Evolutionary conservation across 1,140 invertebrate species (phyloP), one percentile per base, ranked within the genome.

Genomic region (Coenobita brevimanus): DNA sequence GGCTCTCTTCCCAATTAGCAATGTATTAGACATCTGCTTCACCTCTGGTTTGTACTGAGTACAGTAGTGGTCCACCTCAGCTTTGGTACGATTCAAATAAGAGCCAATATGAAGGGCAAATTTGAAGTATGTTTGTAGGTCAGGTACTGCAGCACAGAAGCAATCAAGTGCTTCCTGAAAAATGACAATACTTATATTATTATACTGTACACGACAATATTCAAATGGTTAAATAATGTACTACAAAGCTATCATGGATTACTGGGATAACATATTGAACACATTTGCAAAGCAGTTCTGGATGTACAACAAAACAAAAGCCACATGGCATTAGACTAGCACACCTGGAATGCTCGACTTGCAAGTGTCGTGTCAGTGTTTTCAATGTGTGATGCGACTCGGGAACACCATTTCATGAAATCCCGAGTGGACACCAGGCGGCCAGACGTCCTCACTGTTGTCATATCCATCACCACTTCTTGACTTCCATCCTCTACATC

Each of bases 81-180:
- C 95, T 92, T 95, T 95, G 3, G 97, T 94, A 27, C 98, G 95
- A 69, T 97, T 97, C 71, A 99, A 93, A 91, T 95, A 95, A n/a
- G 95, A 94, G 10, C 96, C 96, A 89, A 99, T 95, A 75, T 95
- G 94, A 90, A 84, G 21, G 6, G 89, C 80, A 78, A 91, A 88
- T 3, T 41, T 75, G 43, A 67, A 78, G 36, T 50, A 85, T 41
- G 69, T 91, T 93, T 92, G 91, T 86, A 94, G 92, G 88, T 95
- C 94, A 1, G 95, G 92, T 21, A 96, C 94, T 30, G 95, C 96
- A 90, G 95, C 96, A 90, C 96, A 96, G 92, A 99, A 99, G 90
- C 98, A 95, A 93, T 99, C 97, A 33, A 98, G 94, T 0, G 97
- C 97, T 93, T 99, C 96, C 93, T 97, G 96, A 82, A 98, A 89